phyloP scores from a whole-genome alignment of 2,888 invertebrate genomes.

The Watsonalla cultraria region DNA sequence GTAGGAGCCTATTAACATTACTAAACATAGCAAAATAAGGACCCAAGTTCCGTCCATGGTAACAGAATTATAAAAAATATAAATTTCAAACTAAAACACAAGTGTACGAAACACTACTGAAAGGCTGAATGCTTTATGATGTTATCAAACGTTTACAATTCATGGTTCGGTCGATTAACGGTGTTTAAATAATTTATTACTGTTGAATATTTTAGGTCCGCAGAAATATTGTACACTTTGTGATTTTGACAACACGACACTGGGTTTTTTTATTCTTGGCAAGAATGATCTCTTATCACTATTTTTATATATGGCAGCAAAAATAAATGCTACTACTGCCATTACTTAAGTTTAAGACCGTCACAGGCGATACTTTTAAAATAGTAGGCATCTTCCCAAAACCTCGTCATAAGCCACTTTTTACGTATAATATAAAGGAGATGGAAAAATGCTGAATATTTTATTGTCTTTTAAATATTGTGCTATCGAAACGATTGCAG shows the following conservation, averaged over 20 bases:
- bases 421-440: no score
- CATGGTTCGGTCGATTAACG: conserved; percentile 9
- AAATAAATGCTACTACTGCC: no score
- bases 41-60: conserved; percentile 91
- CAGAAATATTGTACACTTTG: neutral
- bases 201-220: neutral
- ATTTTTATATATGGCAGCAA: no score
- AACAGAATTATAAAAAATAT: neutral
- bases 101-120: conserved; percentile 1
- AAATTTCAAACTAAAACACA: conserved; percentile 9
- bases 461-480: no score
- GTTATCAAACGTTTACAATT: conserved; percentile 6
- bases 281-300: neutral
- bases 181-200: conserved; percentile 4
- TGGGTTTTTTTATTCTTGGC: neutral
- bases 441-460: no score
- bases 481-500: no score
- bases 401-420: no score
- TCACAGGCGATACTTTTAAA: no score
- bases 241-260: conserved; percentile 1
- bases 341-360: no score
- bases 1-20: conserved; percentile 98
- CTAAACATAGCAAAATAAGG: conserved; percentile 88
- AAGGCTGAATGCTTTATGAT: conserved; percentile 2
- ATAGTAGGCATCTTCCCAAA: no score